Evolutionary conservation across 2,113 vertebrate species (phyloP), one percentile per base, ranked within the genome.

Genomic region (Pelodiscus sinensis): DNA sequence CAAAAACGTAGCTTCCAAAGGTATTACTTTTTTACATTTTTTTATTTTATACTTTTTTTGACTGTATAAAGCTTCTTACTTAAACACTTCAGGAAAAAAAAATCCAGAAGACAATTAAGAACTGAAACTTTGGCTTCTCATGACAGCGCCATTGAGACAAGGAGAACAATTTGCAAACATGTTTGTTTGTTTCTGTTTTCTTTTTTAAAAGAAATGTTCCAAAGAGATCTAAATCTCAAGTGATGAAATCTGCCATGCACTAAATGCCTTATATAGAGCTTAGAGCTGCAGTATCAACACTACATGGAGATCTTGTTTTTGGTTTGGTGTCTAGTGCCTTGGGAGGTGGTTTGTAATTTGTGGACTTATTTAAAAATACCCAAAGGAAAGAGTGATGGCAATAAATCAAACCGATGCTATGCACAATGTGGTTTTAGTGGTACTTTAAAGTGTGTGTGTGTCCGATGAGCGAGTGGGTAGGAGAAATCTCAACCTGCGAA

Each of bases 21-120:
- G 97, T 98, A 97, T 98, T 98, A 97, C 92, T 88, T 97, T 73
- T 94, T 87, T 52, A 96, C 96, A 92, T 95, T 68, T 97, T 96
- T 90, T 97, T 98, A 93, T 98, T 97, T 97, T 98, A 94, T 98
- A 97, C 92, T 54, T 98, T 81, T 94, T 95, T 96, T 96, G 83
- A 96, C 96, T 97, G 97, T 97, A 97, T 97, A 96, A 97, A 96
- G 97, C 96, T 97, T 98, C 96, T 97, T 97, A 97, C 93, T 98
- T 95, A 92, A 96, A 97, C 96, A 96, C 97, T 97, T 97, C 94
- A 88, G 96, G 93, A 97, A 94, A 92, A 87, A 95, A 90, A 91
- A 87, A 86, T 94, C 82, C 21, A 2, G 94, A 97, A 96, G 96
- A 96, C 4, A 2, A 94, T 96, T 97, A 88, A 96, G 96, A 97